Evolutionary conservation across 2,888 invertebrate genomes (phyloP), one percentile per base, ranked within the genome.

Genomic region (Brachylomia viminalis): DNA sequence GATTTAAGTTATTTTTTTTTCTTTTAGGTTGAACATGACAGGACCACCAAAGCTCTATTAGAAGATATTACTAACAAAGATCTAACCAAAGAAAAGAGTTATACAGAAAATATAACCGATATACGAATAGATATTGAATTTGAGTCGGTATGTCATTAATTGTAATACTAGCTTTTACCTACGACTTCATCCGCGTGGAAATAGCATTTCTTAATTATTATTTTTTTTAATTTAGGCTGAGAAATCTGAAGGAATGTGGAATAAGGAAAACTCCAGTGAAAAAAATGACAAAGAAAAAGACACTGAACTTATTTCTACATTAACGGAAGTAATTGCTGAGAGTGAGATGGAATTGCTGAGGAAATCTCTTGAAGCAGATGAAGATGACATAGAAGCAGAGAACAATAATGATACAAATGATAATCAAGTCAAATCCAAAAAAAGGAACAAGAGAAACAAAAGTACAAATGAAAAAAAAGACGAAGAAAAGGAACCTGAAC

Each of bases 371-470:
- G 65, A 66, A 49, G 49, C 47, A 23, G 65, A 66, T 66, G 65
- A 67, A 59, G 61, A 66, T 66, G 65, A 66, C 15, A 49, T 65
- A 65, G 65, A 65, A 65, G 47, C 65, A 68, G 64, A 52, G 64
- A 47, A 65, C 3, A 65, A 65, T 47, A 65, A 65, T 65, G n/a
- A n/a, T 47, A 47, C 65, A 8, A 15, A 65, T 15, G 65, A 47
- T 65, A 11, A 10, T 65, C 65, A 64, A 64, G 45, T 64, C 8
- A 62, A 42, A 62, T 62, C 42, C 20, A 62, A 62, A 15, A 42
- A 62, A 42, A 62, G 11, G n/a, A 62, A 62, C 62, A 62, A 33
- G n/a, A 62, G n/a, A n/a, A n/a, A n/a, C n/a, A n/a, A n/a, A n/a
- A n/a, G n/a, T n/a, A n/a, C n/a, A n/a, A n/a, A n/a, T n/a, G n/a